Evolutionary conservation across 2,113 vertebrate species (phyloP), one percentile per base, ranked within the genome.

Genomic region (Hemibagrus wyckioides): DNA sequence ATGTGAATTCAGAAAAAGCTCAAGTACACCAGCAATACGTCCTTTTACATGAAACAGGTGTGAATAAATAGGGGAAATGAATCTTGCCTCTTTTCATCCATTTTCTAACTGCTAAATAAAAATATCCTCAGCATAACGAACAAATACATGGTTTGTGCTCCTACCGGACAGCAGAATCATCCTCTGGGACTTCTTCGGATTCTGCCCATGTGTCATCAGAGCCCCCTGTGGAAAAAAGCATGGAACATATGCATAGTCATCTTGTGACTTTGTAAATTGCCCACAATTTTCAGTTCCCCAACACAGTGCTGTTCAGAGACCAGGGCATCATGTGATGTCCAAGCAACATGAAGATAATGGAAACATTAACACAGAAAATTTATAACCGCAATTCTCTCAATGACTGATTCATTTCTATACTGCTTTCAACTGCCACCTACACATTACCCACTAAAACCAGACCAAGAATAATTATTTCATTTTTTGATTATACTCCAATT

Each of bases 151-250:
- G 10, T 85, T 81, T 19, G 33, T 48, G n/a, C 71, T 93, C 95
- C 95, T 92, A 99, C 98, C 98, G 94, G 89, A 95, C 95, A 1
- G 92, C 96, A 77, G 93, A 92, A 90, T 98, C 97, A n/a, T 99
- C 97, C 89, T 98, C 97, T 0, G 94, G 96, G 87, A 98, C 90
- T 76, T 98, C 98, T 86, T 98, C 97, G 1, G 96, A 90, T 86
- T 97, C 97, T 0, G 96, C 95, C 95, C 96, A 97, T 6, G 97
- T 94, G 90, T 99, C 98, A 10, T 99, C 98, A 83, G 94, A 94
- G 86, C 97, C 98, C 86, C 97, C 98, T 99, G 85, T 28, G 50
- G 79, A 6, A 21, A 54, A 41, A 71, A 81, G 33, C 84, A 63
- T 56, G 54, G n/a, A 67, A 82, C 41, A 57, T 33, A 75, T 48